Base-by-base conservation (phyloP, 2,113 vertebrate genomes). In the Sinocyclocheilus rhinocerous region DNA sequence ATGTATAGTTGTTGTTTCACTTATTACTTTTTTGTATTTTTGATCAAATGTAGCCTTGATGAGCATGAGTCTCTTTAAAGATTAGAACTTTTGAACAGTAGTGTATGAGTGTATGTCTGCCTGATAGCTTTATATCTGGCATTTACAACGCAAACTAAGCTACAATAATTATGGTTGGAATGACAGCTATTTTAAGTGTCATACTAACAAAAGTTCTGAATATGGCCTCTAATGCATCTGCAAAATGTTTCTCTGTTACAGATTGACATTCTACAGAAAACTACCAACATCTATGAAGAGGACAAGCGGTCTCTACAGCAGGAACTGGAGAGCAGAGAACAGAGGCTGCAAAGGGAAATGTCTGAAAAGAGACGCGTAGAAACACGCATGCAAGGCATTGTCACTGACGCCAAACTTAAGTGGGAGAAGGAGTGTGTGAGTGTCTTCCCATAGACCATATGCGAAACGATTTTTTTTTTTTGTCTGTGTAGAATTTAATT, bases 381-480 rank as follows among this genome's bases (percentile, higher is more conserved):
- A 91, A 93, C 95, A 15, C 95, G 97, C 1, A 81, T 99, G 91
- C 96, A 99, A 13, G 98, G 97, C 26, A 93, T 96, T 90, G 96
- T 98, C 90, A 86, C 95, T 0, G 97, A 99, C 82, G 97, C 97
- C 0, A 94, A 96, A 55, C 90, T 94, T 87, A 98, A 99, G 70
- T 99, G 98, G 98, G 96, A 98, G 89, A 99, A 97, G 89, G 97
- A 99, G 90, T 99, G 97, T 65, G 98, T 99, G 87, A 97, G 98
- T 98, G 20, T 4, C 29, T 55, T 1, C 20, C 1, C 42, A 15
- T 29, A 24, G 4, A 42, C 13, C 16, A 4, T 48, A 22, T 22
- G 11, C 13, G 4, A 18, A 61, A 48, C 4, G 0, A 36, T 33
- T 36, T 5, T 39, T 63, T 22, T 78, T 18, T 29, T 48, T 0